Percentiles rank a stretch among this genome's conserved stretches.
phyloP scores from a whole-genome alignment of 2,797 vertebrate genomes.

The Novumbra hubbsi region DNA sequence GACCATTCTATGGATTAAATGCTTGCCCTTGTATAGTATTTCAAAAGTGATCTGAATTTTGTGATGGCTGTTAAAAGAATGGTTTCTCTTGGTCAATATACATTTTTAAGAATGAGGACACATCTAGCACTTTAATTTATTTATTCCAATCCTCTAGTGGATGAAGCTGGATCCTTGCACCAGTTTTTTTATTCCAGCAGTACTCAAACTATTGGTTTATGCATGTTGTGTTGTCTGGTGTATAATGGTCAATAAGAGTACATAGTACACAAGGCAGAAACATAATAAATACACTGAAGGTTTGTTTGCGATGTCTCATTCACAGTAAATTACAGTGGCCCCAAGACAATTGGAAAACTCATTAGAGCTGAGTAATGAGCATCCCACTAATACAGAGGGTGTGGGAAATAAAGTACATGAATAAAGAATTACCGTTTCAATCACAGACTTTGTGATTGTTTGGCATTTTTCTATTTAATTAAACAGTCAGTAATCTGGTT shows the following conservation, averaged over 20 bases:
- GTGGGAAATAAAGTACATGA: conserved; percentile 7
- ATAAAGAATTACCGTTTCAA: conserved; percentile 42
- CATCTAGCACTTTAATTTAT: neutral
- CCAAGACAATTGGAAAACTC: conserved; percentile 45
- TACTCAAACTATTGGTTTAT: neutral
- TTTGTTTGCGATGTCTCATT: conserved; percentile 27
- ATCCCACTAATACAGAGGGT: conserved; percentile 46
- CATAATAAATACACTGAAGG: neutral
- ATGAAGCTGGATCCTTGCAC: neutral
- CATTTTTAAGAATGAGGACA: too few species aligned
- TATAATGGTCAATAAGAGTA: conserved; percentile 35
- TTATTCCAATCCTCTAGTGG: neutral
- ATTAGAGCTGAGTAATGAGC: conserved; percentile 65
- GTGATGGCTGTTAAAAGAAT: too few species aligned
- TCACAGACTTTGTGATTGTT: conserved; percentile 44
- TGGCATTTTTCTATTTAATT: conserved; percentile 63
- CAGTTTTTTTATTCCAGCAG: neutral
- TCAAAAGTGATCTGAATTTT: too few species aligned
- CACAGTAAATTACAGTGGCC: conserved; percentile 22
- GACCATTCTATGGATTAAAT: too few species aligned
- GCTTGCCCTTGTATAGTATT: too few species aligned
- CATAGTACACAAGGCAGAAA: conserved; percentile 32
- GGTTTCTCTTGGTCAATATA: too few species aligned
- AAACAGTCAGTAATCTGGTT: conserved; percentile 57
- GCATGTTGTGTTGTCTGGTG: neutral